Conservation (phyloP, 1,140 invertebrate species). For the Gryon sp. region DNA sequence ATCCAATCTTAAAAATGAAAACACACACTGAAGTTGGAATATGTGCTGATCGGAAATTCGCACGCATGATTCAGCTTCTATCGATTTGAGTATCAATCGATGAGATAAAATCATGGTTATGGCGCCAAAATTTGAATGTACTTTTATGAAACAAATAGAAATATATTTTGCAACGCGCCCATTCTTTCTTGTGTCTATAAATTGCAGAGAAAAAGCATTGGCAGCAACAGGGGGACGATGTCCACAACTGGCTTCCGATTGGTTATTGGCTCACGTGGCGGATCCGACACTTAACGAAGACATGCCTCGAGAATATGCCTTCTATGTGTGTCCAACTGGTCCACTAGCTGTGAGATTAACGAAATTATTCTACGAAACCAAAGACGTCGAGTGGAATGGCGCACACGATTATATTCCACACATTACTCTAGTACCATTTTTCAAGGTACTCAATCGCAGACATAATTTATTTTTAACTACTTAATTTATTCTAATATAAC, state of each 20-base stretch:
- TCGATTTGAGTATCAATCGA: no score
- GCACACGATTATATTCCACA: slow-evolving; percentile 94
- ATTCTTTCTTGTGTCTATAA: not conserved
- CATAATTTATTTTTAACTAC: no score
- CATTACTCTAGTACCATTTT: slow-evolving; percentile 93
- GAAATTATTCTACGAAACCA: slow-evolving; percentile 90
- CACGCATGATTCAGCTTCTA: no score
- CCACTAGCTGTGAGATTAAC: slow-evolving; percentile 85
- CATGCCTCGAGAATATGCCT: slow-evolving; percentile 88
- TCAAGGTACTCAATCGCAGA: slow-evolving; percentile 91
- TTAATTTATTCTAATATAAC: slow-evolving; percentile 28
- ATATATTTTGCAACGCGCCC: no score
- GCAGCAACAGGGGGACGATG: slow-evolving; percentile 93
- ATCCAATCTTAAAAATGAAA: no score
- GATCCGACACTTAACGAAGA: slow-evolving; percentile 88
- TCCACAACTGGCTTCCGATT: slow-evolving; percentile 92
- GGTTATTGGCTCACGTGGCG: slow-evolving; percentile 92
- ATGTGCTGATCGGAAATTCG: no score
- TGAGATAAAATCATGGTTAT: no score
- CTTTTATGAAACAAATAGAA: no score
- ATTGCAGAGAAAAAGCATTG: slow-evolving; percentile 88
- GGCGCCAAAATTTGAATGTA: no score
- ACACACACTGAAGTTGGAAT: no score
- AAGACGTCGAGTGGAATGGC: slow-evolving; percentile 89
- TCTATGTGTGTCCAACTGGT: slow-evolving; percentile 92